Evolutionary conservation across 2,888 invertebrate genomes (phyloP).

Genomic region (Tenodera sinensis): DNA sequence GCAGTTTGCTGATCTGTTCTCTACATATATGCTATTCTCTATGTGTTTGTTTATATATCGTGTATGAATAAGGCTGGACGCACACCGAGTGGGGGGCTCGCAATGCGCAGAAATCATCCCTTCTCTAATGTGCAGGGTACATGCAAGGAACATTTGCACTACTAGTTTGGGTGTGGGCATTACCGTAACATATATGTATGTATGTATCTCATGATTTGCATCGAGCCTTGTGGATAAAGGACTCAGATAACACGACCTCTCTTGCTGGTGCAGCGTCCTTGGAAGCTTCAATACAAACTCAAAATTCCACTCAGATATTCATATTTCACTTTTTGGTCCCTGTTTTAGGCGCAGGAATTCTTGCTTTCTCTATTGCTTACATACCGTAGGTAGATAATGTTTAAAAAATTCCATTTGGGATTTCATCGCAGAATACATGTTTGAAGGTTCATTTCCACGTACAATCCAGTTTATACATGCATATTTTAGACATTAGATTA

Average conservation of each 20-base stretch:
- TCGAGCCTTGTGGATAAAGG: neutral
- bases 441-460: too few species aligned
- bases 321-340: too few species aligned
- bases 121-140: neutral
- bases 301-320: too few species aligned
- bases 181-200: neutral
- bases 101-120: neutral
- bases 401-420: too few species aligned
- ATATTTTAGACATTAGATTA: too few species aligned
- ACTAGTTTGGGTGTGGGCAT: neutral
- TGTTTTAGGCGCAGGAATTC: too few species aligned
- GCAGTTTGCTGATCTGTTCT: constrained; percentile 14
- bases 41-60: constrained; percentile 15
- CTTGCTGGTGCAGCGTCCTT: neutral
- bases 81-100: neutral
- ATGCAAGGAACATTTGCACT: neutral
- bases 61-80: constrained; percentile 17
- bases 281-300: too few species aligned
- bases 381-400: too few species aligned
- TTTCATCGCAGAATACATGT: too few species aligned
- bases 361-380: too few species aligned
- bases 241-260: neutral
- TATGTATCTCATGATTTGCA: neutral
- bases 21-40: constrained; percentile 19
- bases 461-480: too few species aligned